Conservation (phyloP, 2,888 invertebrate genomes). For the Agrotis ipsilon region DNA sequence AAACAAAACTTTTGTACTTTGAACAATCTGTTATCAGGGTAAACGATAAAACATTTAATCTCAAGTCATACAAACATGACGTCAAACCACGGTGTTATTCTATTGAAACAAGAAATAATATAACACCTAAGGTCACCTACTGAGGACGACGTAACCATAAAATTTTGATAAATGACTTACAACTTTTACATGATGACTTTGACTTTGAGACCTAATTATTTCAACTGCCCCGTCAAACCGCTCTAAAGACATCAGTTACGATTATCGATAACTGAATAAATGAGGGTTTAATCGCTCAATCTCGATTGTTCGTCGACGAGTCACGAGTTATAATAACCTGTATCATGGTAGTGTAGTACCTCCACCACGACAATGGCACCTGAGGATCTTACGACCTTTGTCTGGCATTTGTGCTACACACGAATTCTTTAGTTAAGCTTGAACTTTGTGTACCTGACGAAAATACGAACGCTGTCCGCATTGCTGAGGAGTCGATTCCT, state of each 20-base stretch:
- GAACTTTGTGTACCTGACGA: conserved; percentile 76
- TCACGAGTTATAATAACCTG: conserved; percentile 75
- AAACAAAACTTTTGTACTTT: conserved; percentile 45
- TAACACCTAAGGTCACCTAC: conserved; percentile 38
- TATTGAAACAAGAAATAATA: conserved; percentile 33
- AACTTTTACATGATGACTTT: conserved; percentile 54
- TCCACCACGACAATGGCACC: conserved; percentile 68
- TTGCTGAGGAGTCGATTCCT: conserved; percentile 74
- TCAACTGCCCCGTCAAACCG: conserved; percentile 19
- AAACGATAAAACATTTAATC: not conserved
- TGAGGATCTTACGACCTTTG: conserved; percentile 81
- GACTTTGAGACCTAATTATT: conserved; percentile 55
- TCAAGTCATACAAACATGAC: conserved; percentile 15
- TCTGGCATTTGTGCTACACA: conserved; percentile 83
- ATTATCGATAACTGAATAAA: conserved; percentile 64
- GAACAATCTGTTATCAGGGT: conserved; percentile 31
- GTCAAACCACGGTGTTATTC: not conserved
- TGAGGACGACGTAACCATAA: conserved; percentile 42
- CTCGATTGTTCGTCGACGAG: conserved; percentile 73
- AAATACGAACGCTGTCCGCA: conserved; percentile 79
- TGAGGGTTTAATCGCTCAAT: conserved; percentile 69
- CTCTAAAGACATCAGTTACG: conserved; percentile 59
- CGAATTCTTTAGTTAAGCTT: conserved; percentile 80
- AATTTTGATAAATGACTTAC: conserved; percentile 48
- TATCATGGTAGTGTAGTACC: conserved; percentile 31